A percentile compares a stretch with the other conserved stretches of the same genome.
Conservation (phyloP, 2,888 invertebrate genomes). For the Maniola hyperantus region DNA sequence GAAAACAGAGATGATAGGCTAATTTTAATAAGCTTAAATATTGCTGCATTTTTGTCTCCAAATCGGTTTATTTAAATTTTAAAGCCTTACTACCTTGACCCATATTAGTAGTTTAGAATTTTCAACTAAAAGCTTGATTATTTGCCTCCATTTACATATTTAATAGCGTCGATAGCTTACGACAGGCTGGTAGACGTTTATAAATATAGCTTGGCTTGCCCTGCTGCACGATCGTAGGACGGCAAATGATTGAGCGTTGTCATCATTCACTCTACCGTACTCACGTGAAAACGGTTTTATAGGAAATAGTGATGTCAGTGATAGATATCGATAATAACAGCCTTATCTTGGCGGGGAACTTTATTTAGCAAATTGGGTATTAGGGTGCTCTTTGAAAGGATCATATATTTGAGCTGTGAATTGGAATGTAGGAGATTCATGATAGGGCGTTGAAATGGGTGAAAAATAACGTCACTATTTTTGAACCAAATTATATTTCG, state of each 20-base stretch:
- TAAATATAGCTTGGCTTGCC: constrained; percentile 36
- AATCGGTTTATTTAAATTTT: too few relatives aligned
- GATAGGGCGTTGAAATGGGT: not conserved
- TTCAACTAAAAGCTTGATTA: too few relatives aligned
- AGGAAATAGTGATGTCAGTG: constrained; percentile 34
- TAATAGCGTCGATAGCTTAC: constrained; percentile 11
- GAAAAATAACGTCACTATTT: not conserved
- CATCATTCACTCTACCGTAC: constrained; percentile 53
- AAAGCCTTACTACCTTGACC: too few relatives aligned
- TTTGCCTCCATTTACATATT: constrained; percentile 12
- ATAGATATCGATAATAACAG: constrained; percentile 37
- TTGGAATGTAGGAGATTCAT: constrained; percentile 4
- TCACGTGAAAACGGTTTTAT: constrained; percentile 35
- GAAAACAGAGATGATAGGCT: too few relatives aligned
- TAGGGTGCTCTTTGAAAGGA: not conserved
- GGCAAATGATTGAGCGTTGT: constrained; percentile 59
- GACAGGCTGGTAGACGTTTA: constrained; percentile 28
- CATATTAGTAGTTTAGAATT: too few relatives aligned
- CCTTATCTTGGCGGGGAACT: constrained; percentile 24
- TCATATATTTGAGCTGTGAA: constrained; percentile 2
- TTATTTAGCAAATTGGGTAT: constrained; percentile 34
- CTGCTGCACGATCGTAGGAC: constrained; percentile 28
- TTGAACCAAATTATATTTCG: not conserved
- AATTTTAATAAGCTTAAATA: too few relatives aligned
- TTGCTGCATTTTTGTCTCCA: too few relatives aligned